Evolutionary conservation across 2,888 invertebrate genomes (phyloP).

Genomic region (Prionchulus punctatus): DNA sequence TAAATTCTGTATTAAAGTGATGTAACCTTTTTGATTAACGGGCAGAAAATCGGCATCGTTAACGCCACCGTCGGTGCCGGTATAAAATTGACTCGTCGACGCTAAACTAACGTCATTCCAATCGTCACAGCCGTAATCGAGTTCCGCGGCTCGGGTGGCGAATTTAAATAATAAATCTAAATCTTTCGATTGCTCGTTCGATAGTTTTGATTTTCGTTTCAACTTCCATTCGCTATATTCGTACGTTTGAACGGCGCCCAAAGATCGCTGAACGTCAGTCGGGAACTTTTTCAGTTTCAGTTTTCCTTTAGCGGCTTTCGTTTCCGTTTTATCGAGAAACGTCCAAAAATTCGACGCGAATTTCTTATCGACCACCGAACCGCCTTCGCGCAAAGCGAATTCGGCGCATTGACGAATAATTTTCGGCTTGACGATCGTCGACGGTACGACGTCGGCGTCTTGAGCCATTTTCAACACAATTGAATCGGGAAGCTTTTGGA

Average conservation of each 20-base stretch:
- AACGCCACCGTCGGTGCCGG: neutral
- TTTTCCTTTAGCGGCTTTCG: neutral
- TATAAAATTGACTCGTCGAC: conserved; percentile 1
- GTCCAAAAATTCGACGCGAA: neutral
- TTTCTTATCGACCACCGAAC: neutral
- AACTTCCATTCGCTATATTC: neutral
- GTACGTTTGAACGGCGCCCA: neutral
- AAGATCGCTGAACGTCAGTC: neutral
- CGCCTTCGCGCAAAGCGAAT: neutral
- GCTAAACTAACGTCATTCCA: conserved; percentile 1
- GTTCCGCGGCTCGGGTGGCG: neutral
- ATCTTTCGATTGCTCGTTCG: neutral
- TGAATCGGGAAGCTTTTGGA: conserved; percentile 4
- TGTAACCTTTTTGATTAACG: neutral
- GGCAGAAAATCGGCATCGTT: neutral
- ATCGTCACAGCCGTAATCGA: conserved; percentile 5
- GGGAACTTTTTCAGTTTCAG: neutral
- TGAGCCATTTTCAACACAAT: conserved; percentile 2
- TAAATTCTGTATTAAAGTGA: neutral
- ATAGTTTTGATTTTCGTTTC: neutral
- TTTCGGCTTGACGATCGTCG: neutral
- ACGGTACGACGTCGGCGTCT: neutral
- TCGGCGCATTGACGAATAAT: neutral
- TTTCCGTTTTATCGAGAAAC: neutral
- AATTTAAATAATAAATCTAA: neutral